Conservation (phyloP, 2,888 invertebrate genomes). For the Dione vanillae region DNA sequence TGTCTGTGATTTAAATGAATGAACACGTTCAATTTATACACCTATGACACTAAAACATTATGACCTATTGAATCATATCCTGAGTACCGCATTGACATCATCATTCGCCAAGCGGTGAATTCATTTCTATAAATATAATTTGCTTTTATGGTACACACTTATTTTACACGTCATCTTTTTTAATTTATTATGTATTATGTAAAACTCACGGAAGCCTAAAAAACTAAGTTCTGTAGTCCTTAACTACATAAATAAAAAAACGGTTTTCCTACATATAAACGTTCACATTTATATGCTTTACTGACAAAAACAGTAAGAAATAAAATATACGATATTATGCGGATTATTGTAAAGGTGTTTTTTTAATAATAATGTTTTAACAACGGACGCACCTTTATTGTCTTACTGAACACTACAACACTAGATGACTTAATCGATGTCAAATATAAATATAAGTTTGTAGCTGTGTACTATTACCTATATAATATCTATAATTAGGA, state of each 20-base stretch:
- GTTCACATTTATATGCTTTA: too few relatives aligned
- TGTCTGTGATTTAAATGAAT: not conserved
- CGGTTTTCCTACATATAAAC: too few relatives aligned
- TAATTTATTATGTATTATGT: too few relatives aligned
- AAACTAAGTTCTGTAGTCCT: too few relatives aligned
- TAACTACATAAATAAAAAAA: too few relatives aligned
- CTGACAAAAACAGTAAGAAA: too few relatives aligned
- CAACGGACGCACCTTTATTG: too few relatives aligned
- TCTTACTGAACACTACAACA: not conserved
- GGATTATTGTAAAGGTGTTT: too few relatives aligned
- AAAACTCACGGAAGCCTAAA: too few relatives aligned
- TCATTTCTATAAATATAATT: not conserved
- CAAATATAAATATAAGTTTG: not conserved
- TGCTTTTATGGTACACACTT: not conserved
- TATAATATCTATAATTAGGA: not conserved
- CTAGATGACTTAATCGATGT: not conserved
- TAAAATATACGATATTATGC: too few relatives aligned
- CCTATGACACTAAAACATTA: slow-evolving; percentile 5
- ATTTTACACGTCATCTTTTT: too few relatives aligned
- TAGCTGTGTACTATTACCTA: not conserved
- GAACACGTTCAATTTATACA: not conserved
- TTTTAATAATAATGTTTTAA: too few relatives aligned
- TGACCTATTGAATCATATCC: slow-evolving; percentile 14
- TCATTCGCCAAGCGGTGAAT: not conserved
- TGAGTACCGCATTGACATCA: slow-evolving; percentile 1